A percentile compares a stretch with the other conserved stretches of the same genome.
Conservation (phyloP, 2,797 vertebrate genomes). For the Luscinia luscinia region DNA sequence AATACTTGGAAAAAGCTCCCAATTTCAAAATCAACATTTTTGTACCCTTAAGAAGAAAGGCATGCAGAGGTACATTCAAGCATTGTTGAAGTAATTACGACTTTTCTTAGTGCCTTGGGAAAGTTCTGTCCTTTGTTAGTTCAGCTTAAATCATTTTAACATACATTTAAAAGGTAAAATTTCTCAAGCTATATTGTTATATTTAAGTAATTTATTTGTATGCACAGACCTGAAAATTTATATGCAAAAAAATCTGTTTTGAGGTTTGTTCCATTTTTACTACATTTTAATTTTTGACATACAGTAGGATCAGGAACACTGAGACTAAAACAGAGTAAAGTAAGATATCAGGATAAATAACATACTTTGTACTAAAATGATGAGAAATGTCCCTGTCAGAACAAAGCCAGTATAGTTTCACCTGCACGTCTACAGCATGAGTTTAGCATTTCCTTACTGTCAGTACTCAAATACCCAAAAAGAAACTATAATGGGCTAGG, state of each 20-base stretch:
- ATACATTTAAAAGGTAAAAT: neutral
- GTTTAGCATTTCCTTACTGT: neutral
- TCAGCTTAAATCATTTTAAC: neutral
- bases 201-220: neutral
- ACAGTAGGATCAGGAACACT: neutral
- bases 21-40: neutral
- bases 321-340: neutral
- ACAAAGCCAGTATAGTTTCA: neutral
- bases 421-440: neutral
- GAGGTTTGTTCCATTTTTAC: neutral
- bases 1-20: neutral
- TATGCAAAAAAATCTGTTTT: fast-evolving
- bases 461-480: neutral
- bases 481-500: neutral
- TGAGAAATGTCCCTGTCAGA: neutral
- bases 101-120: neutral
- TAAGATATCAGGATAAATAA: neutral
- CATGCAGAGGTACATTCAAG: neutral
- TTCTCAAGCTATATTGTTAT: neutral
- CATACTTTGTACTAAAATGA: neutral
- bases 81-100: neutral
- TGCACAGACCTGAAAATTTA: neutral
- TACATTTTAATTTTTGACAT: neutral
- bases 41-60: neutral
- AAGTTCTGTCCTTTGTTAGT: neutral